These are phyloP conservation scores for Lophura nycthemera DNA, from an alignment of 2,113 vertebrate species.

Conservation along the genomic window DNA sequence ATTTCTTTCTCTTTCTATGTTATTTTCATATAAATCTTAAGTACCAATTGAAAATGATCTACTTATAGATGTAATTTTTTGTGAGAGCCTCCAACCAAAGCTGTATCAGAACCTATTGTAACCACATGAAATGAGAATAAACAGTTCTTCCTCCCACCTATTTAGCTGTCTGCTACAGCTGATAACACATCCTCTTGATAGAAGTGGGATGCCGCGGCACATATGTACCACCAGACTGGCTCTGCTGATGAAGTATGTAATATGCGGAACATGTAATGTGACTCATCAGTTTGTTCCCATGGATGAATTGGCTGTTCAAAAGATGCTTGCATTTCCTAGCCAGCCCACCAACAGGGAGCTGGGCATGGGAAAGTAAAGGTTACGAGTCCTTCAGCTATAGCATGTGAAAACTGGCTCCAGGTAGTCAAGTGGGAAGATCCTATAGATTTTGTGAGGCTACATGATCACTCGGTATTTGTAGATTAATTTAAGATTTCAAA, in stretches of 20 bases:
- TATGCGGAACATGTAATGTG: background rate
- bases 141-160: background rate
- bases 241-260: background rate
- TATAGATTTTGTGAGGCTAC: background rate
- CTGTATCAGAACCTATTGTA: background rate
- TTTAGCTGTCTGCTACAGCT: background rate
- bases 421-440: background rate
- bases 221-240: background rate
- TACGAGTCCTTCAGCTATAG: background rate
- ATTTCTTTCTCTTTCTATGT: background rate
- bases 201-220: background rate
- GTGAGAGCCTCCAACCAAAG: background rate
- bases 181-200: background rate
- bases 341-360: background rate
- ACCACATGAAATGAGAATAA: background rate
- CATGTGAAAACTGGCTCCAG: background rate
- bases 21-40: background rate
- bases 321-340: background rate
- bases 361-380: background rate
- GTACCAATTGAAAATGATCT: background rate
- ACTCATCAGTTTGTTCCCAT: background rate
- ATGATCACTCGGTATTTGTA: background rate
- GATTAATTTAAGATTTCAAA: background rate
- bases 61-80: background rate
- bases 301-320: background rate